Evolutionary conservation across 2,113 vertebrate genomes (phyloP).

Genomic region (Nansenia antarctica): DNA sequence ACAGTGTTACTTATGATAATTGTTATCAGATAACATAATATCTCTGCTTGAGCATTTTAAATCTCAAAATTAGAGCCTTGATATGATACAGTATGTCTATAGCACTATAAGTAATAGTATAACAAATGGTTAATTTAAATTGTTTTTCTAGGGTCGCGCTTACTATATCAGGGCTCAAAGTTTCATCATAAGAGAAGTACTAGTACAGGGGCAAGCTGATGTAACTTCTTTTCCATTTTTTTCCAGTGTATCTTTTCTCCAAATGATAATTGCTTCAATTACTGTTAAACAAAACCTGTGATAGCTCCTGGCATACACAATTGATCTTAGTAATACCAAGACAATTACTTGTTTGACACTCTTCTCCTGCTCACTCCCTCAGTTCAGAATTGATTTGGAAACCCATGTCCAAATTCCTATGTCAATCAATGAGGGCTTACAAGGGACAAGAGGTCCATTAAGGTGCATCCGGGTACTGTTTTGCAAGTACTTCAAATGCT

Average conservation of each 20-base stretch:
- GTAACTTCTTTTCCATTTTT: conserved; percentile 1
- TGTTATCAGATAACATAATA: background rate
- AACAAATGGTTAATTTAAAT: too few species aligned
- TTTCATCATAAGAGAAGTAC: background rate
- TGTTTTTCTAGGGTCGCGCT: background rate
- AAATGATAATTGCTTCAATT: conserved; percentile 28
- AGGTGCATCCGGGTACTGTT: too few species aligned
- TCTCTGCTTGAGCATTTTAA: background rate
- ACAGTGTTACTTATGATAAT: background rate
- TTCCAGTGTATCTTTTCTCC: background rate
- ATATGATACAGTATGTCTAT: too few species aligned
- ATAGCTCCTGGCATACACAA: conserved; percentile 23
- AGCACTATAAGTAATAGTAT: too few species aligned
- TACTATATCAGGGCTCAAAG: background rate
- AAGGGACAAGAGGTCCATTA: too few species aligned
- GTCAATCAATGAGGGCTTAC: too few species aligned
- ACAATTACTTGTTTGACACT: conserved; percentile 26
- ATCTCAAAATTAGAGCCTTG: background rate
- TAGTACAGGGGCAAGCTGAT: background rate
- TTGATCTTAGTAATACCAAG: conserved; percentile 25
- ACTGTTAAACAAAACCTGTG: conserved; percentile 26
- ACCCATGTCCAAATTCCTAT: conserved; percentile 18
- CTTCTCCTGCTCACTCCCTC: conserved; percentile 11
- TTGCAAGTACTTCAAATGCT: too few species aligned
- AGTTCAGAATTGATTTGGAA: conserved; percentile 24